phyloP scores from a whole-genome alignment of 1,140 invertebrate genomes.

The Riptortus pedestris region DNA sequence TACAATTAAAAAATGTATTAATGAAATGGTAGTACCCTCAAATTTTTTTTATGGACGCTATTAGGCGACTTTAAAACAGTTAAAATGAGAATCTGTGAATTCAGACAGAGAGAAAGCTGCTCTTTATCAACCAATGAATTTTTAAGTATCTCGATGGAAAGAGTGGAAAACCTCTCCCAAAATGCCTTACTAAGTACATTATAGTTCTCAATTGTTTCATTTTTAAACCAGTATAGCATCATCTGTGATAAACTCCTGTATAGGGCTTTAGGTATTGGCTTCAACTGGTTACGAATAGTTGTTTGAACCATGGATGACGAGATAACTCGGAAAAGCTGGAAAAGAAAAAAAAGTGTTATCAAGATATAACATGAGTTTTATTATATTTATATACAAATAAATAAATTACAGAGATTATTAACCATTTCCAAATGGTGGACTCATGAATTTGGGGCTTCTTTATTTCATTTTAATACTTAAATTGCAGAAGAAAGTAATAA shows the following conservation, averaged over 20 bases:
- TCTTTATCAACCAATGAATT: slow-evolving; percentile 7
- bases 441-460: too few species aligned
- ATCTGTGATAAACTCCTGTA: too few species aligned
- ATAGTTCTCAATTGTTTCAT: not conserved
- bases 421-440: too few species aligned
- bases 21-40: too few species aligned
- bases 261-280: slow-evolving; percentile 3
- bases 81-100: slow-evolving; percentile 1
- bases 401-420: too few species aligned
- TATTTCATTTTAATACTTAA: too few species aligned
- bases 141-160: not conserved
- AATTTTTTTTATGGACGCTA: slow-evolving; percentile 17
- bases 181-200: not conserved
- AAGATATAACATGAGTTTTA: not conserved
- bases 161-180: slow-evolving; percentile 14
- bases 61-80: slow-evolving; percentile 7
- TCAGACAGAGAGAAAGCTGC: not conserved
- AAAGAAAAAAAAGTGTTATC: not conserved
- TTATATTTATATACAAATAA: too few species aligned
- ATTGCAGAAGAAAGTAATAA: too few species aligned
- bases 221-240: not conserved
- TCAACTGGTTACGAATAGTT: slow-evolving; percentile 1
- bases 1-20: too few species aligned
- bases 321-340: not conserved
- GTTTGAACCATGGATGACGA: slow-evolving; percentile 3